These are phyloP conservation scores for Brachyalestes nurse DNA, from an alignment of 2,797 vertebrate species.

Conservation along the genomic window DNA sequence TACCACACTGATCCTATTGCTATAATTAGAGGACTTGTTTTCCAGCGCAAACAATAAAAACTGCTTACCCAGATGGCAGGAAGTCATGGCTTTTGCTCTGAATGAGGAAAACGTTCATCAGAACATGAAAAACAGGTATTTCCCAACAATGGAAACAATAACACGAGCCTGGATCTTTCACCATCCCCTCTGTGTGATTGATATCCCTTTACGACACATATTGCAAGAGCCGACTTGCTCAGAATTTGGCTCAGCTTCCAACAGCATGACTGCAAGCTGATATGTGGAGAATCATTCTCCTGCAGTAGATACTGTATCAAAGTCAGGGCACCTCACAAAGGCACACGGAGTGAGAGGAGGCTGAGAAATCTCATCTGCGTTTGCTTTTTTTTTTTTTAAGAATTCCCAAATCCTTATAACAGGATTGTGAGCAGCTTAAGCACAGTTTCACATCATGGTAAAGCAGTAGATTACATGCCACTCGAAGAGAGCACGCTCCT, in stretches of 20 bases:
- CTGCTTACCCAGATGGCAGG: slow-evolving; percentile 63
- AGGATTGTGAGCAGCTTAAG: slow-evolving; percentile 51
- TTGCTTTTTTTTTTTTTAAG: slow-evolving; percentile 27
- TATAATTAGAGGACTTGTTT: slow-evolving; percentile 59
- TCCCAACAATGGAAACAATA: slow-evolving; percentile 66
- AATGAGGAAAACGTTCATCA: slow-evolving; percentile 62
- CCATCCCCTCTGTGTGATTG: slow-evolving; percentile 58
- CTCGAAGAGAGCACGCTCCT: slow-evolving; percentile 39
- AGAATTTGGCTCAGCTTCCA: slow-evolving; percentile 52
- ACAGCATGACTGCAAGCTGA: slow-evolving; percentile 47
- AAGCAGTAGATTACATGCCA: slow-evolving; percentile 51
- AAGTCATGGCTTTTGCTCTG: slow-evolving; percentile 62
- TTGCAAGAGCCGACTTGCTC: slow-evolving; percentile 61
- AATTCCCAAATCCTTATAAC: slow-evolving; percentile 56
- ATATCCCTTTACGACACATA: slow-evolving; percentile 57
- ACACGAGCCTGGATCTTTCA: slow-evolving; percentile 58
- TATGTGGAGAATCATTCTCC: slow-evolving; percentile 51
- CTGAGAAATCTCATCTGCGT: slow-evolving; percentile 48
- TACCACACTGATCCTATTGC: slow-evolving; percentile 38
- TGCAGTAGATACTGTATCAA: slow-evolving; percentile 49
- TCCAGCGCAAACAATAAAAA: slow-evolving; percentile 59
- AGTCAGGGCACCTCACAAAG: slow-evolving; percentile 34
- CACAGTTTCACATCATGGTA: slow-evolving; percentile 52
- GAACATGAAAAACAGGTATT: slow-evolving; percentile 64
- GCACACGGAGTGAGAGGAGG: slow-evolving; percentile 23